Base-by-base conservation (phyloP, 2,888 invertebrate genomes). In the Gymnoscelis rufifasciata region DNA sequence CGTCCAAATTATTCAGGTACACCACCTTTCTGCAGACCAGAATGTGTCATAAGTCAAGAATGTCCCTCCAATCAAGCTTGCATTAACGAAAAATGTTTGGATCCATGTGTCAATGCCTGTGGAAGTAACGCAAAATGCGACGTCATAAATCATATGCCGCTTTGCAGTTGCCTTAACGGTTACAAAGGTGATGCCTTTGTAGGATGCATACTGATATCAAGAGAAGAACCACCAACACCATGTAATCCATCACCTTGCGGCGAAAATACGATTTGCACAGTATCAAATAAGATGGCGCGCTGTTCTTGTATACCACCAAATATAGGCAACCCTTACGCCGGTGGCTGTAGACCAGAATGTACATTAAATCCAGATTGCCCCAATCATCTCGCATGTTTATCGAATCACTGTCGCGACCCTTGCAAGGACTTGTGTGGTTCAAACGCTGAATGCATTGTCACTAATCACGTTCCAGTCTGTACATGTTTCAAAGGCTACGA, bases 271-370 rank as follows among this genome's bases (percentile, higher is more conserved):
- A 89, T 94, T 47, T 97, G 96, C 68, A 90, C 91, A 0, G 91
- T 92, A 19, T 83, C 90, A 1, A 92, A 93, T 60, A 92, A 92
- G 11, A 83, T 89, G 19, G 92, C 93, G 0, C 91, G 92, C 58
- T 97, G 97, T 72, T 90, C 90, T n/a, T 97, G 96, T 67, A 94
- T 96, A 66, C 94, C 95, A 47, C 95, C 95, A 2, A 95, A 95
- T 66, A 92, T 94, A 52, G 96, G 96, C 6, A 95, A 97, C 83
- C 95, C 96, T 3, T 96, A 95, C 68, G 91, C 91, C 10, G 93
- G 94, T 11, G 95, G 95, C 24, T 97, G 96, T 66, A 90, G 93
- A 53, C 96, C 96, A 1, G 96, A 96, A 81, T 96, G 96, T 74
- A 91, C 93, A 7, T 91, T 92, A 55, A 95, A 93, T 72, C 91